These are phyloP conservation scores for Hippocampus zosterae DNA, from an alignment of 2,113 vertebrate species.

Conservation along the genomic window DNA sequence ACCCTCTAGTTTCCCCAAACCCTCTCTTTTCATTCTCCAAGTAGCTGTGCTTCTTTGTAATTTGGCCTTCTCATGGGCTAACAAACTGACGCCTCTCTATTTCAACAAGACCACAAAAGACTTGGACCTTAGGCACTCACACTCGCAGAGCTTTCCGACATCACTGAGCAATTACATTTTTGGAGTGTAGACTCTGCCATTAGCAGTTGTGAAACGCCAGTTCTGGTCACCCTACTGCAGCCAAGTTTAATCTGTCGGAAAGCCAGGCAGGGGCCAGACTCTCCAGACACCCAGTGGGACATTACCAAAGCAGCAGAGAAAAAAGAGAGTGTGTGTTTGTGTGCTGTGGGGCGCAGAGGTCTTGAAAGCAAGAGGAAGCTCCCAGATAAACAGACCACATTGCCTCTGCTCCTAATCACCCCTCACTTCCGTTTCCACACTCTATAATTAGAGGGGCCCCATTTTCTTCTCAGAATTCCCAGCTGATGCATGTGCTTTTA, in stretches of 20 bases:
- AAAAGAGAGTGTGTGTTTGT: slow-evolving; percentile 47
- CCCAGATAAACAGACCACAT: slow-evolving; percentile 98
- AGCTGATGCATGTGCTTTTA: slow-evolving; percentile 99
- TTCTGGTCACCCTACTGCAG: slow-evolving; percentile 62
- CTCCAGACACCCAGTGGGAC: slow-evolving; percentile 58
- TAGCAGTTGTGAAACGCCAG: slow-evolving; percentile 68
- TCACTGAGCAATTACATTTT: slow-evolving; percentile 66
- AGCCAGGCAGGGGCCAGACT: slow-evolving; percentile 64
- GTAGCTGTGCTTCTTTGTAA: slow-evolving; percentile 82
- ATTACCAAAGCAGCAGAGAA: slow-evolving; percentile 73
- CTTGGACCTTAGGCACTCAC: slow-evolving; percentile 60
- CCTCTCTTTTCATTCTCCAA: slow-evolving; percentile 72
- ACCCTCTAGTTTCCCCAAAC: slow-evolving; percentile 75
- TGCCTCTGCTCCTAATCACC: slow-evolving; percentile 94
- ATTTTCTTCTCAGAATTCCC: slow-evolving; percentile 88
- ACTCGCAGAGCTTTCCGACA: slow-evolving; percentile 63
- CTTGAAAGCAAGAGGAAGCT: slow-evolving; percentile 86
- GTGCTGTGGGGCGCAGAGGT: slow-evolving; percentile 69
- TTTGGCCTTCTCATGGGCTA: slow-evolving; percentile 79
- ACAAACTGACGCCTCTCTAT: slow-evolving; percentile 91
- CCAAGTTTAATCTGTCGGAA: slow-evolving; percentile 82
- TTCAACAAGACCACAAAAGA: slow-evolving; percentile 88
- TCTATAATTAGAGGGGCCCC: slow-evolving; percentile 98
- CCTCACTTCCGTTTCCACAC: slow-evolving; percentile 93
- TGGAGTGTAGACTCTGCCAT: slow-evolving; percentile 78